Base-by-base conservation (phyloP, 2,888 invertebrate species). In the Homarus gammarus region DNA sequence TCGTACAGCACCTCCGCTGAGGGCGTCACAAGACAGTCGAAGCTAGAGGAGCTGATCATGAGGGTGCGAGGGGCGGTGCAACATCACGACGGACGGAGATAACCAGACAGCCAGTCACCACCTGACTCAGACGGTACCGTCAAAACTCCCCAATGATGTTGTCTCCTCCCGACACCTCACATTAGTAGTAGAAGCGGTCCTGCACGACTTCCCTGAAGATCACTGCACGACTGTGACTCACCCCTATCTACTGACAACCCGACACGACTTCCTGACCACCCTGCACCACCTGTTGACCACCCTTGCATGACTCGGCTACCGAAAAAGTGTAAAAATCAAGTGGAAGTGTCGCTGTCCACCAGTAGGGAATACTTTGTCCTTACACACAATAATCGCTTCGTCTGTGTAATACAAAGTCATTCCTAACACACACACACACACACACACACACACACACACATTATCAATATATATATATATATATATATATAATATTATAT, bases 81-180 rank as follows among this genome's bases (percentile, higher is more conserved):
- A 22, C 75, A 22, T 44, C 27, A 27, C 73, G 3, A 68, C 31
- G 15, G 56, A 84, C 75, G 38, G 38, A n/a, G 51, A 72, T 36
- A 6, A 22, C 36, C 64, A 36, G 56, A 56, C 44, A 73, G 56
- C 27, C 27, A 49, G n/a, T 22, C 72, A 56, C 38, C 18, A 36
- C 15, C 56, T 73, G 38, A 72, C 33, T 22, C 73, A 56, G 84
- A 84, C 84, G 84, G 84, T 84, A 84, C 56, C 38, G 38, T 40
- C 40, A 36, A 44, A 40, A 44, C 61, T 40, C 33, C 64, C 12
- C 68, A 64, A 33, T 27, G 56, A 31, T 40, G 78, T 38, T n/a
- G 22, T 61, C 33, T 12, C n/a, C 1, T 12, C 75, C 22, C 27
- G 36, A 36, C 31, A 1, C 31, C 27, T 27, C 44, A 3, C 64